A percentile compares a stretch with the other conserved stretches of the same genome.
These are phyloP conservation scores for Diorhabda sublineata DNA, from an alignment of 1,140 invertebrate species.

Conservation along the genomic window DNA sequence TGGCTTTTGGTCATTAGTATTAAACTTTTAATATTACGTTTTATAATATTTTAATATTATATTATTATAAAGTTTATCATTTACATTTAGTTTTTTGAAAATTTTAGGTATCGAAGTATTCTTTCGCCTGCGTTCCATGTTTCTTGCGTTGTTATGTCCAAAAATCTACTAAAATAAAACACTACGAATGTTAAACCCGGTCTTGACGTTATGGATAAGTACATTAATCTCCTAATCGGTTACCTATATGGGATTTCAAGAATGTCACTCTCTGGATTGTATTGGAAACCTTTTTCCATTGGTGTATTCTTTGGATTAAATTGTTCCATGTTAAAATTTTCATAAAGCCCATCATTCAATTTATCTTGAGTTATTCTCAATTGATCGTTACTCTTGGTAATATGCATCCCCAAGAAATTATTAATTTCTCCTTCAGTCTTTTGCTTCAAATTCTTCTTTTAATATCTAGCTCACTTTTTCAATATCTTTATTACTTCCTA, in stretches of 20 bases:
- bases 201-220: slow-evolving; percentile 8
- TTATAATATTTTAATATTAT: not conserved
- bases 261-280: not conserved
- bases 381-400: not conserved
- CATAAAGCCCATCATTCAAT: not conserved
- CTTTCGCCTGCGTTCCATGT: slow-evolving; percentile 8
- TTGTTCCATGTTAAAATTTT: slow-evolving; percentile 6
- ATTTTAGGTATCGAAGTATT: slow-evolving; percentile 9
- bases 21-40: not conserved
- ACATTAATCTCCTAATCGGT: slow-evolving; percentile 9
- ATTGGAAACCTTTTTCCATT: slow-evolving; percentile 11
- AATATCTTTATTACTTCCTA: slow-evolving; percentile 7
- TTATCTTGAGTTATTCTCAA: slow-evolving; percentile 4
- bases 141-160: slow-evolving; percentile 9
- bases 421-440: slow-evolving; percentile 15
- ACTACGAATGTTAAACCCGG: slow-evolving; percentile 5
- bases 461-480: slow-evolving; percentile 7
- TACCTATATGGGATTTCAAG: slow-evolving; percentile 6
- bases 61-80: not conserved
- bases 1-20: not conserved
- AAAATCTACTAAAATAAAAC: slow-evolving; percentile 9
- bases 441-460: slow-evolving; percentile 14
- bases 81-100: not conserved
- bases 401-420: slow-evolving; percentile 20
- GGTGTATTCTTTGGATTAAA: slow-evolving; percentile 7